Evolutionary conservation across 2,113 vertebrate species (phyloP), one percentile per base, ranked within the genome.

Genomic region (Carollia perspicillata): DNA sequence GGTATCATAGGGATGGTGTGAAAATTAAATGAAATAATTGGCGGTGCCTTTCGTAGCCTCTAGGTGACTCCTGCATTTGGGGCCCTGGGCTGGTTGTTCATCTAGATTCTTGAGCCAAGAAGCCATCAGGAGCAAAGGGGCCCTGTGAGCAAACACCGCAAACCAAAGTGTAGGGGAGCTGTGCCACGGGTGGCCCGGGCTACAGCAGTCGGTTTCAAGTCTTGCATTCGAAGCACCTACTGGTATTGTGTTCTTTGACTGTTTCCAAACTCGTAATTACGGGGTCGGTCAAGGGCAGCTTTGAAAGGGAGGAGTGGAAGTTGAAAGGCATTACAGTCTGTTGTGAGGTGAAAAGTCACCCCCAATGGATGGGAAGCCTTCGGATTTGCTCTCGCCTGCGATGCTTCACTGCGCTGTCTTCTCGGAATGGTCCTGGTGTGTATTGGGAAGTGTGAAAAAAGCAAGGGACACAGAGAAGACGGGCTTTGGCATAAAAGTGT

Each of bases 51-150:
- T 80, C 5, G 0, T 47, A 42, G 26, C 17, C n/a, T 60, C 5
- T 47, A 40, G 30, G 4, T 58, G 53, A n/a, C 84, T 75, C 60
- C 35, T 89, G 40, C n/a, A 63, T 9, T 53, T 35, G 23, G 35
- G 16, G 60, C 30, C 3, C 26, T 5, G n/a, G 77, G 11, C 33
- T 74, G 47, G 23, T 53, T 20, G 1, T 42, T 90, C 14, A 1
- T 17, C 8, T 16, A 35, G 18, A 14, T 60, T 66, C 40, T 28
- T 33, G 17, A 93, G 40, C n/a, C 65, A 33, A 8, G 1, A 20
- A 6, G 8, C 8, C 37, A 2, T 1, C 51, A 17, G 58, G 35
- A 69, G 3, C 22, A 1, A 1, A 12, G 20, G 20, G 12, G 23
- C 14, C 23, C n/a, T 69, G 30, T 44, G 12, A 47, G 1, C 18